Evolutionary conservation across 1,140 invertebrate species (phyloP).

Genomic region (Leptopilina clavipes): DNA sequence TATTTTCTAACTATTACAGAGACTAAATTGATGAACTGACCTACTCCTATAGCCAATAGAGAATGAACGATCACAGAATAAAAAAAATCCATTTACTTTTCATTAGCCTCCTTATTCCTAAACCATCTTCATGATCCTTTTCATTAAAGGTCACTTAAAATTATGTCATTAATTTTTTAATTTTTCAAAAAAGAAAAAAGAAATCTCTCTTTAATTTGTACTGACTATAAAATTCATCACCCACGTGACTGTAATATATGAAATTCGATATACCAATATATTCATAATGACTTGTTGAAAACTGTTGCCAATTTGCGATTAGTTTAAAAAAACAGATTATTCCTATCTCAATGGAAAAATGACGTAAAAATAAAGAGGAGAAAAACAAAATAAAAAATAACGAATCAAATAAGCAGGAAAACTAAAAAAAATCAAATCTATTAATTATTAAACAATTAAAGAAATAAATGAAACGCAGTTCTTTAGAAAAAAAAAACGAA

Average conservation of each 20-base stretch:
- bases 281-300: background rate
- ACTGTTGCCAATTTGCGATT: background rate
- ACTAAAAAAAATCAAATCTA: too few relatives aligned
- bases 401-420: too few relatives aligned
- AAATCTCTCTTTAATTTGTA: background rate
- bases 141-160: background rate
- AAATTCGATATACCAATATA: background rate
- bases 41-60: conserved; percentile 11
- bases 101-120: background rate
- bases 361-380: background rate
- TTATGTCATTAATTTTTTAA: background rate
- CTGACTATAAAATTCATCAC: background rate
- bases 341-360: background rate
- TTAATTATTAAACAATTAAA: too few relatives aligned
- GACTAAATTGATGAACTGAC: conserved; percentile 7
- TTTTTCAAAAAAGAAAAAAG: background rate
- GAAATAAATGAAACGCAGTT: background rate
- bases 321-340: background rate
- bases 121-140: background rate
- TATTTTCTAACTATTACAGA: conserved; percentile 1
- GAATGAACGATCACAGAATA: background rate
- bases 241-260: background rate
- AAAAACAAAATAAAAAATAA: too few relatives aligned
- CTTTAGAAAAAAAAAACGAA: background rate
- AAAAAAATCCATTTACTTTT: conserved; percentile 19